phyloP scores from a whole-genome alignment of 2,888 invertebrate species.

The Cynaeus angustus region DNA sequence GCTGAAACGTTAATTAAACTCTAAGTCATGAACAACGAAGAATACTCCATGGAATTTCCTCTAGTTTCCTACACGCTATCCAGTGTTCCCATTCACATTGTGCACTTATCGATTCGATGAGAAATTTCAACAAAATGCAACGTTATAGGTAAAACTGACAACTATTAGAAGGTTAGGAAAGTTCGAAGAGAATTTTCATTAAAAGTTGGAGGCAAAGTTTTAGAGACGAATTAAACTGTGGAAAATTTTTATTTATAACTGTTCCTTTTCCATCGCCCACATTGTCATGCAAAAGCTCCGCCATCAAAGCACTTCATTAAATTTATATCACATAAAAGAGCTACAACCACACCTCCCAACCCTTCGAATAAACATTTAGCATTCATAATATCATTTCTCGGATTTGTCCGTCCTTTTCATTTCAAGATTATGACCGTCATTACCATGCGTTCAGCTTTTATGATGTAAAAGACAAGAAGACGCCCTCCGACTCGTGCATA shows the following conservation, averaged over 20 bases:
- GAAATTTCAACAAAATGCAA: not conserved
- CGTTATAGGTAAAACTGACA: not conserved
- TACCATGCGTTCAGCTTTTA: slow-evolving; percentile 1
- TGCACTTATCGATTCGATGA: slow-evolving; percentile 8
- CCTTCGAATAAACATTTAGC: slow-evolving; percentile 42
- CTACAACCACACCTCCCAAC: slow-evolving; percentile 30
- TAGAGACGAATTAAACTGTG: not conserved
- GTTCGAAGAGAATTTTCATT: slow-evolving; percentile 29
- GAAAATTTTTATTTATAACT: not conserved
- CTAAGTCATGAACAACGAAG: slow-evolving; percentile 46
- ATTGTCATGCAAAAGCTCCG: slow-evolving; percentile 42
- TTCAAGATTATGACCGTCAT: slow-evolving; percentile 9
- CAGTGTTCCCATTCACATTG: too few relatives aligned
- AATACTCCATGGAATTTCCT: slow-evolving; percentile 36
- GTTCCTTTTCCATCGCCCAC: slow-evolving; percentile 9
- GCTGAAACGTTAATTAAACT: slow-evolving; percentile 52
- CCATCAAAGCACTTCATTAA: slow-evolving; percentile 43
- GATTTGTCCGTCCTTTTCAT: slow-evolving; percentile 28
- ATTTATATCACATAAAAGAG: slow-evolving; percentile 41
- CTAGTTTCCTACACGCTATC: not conserved
- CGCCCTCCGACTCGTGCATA: slow-evolving; percentile 44
- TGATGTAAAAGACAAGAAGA: slow-evolving; percentile 16
- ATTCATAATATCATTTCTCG: slow-evolving; percentile 45
- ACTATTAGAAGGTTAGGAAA: not conserved
- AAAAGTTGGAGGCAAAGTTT: slow-evolving; percentile 8